A percentile compares a stretch with the other conserved stretches of the same genome.
These are phyloP conservation scores for Eueremaeus valkanovi DNA, from an alignment of 2,888 invertebrate species.

Conservation along the genomic window DNA sequence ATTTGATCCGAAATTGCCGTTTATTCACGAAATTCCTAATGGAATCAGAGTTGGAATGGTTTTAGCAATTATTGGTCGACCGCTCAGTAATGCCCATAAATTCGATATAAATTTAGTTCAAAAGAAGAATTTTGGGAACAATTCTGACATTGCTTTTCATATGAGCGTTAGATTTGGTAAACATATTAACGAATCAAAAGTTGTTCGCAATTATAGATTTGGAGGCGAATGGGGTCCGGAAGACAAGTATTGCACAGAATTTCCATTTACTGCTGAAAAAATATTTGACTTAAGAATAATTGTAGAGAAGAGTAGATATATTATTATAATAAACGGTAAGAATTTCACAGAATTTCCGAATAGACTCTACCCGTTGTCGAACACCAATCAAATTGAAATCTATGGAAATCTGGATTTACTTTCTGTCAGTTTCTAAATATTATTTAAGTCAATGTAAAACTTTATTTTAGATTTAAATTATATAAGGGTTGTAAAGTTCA, in stretches of 20 bases:
- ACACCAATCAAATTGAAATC: conserved; percentile 16
- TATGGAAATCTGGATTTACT: neutral
- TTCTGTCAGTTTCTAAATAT: too few species aligned
- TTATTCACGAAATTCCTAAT: neutral
- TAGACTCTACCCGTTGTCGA: conserved; percentile 3
- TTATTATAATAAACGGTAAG: neutral
- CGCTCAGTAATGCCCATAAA: neutral
- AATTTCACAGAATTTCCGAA: neutral
- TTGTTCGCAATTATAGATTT: neutral
- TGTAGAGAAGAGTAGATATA: neutral
- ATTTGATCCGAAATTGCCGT: neutral
- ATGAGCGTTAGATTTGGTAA: neutral
- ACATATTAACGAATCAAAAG: neutral
- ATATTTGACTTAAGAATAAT: conserved; percentile 13
- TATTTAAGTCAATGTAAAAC: too few species aligned
- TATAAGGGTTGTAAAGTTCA: too few species aligned
- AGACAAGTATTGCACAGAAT: neutral
- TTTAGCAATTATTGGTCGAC: neutral
- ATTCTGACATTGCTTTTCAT: neutral
- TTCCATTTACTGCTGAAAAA: neutral
- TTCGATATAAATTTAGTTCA: neutral
- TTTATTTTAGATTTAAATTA: too few species aligned
- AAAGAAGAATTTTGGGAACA: neutral
- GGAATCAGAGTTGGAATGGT: conserved; percentile 1
- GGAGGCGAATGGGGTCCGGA: neutral